Evolutionary conservation across 1,140 invertebrate species (phyloP), one percentile per base, ranked within the genome.

Genomic region (Achroia grisella): DNA sequence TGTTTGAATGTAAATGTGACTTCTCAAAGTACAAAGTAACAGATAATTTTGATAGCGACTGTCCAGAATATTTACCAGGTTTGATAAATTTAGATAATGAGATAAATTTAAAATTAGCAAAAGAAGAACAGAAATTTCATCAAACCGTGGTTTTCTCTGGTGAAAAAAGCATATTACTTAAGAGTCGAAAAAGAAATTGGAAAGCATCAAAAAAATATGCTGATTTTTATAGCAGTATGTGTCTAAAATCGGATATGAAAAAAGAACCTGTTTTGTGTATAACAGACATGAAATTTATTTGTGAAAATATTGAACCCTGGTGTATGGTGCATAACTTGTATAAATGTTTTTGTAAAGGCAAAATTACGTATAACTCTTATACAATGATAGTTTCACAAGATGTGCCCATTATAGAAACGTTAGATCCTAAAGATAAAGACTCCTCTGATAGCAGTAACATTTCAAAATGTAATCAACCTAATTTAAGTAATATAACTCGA

Each of bases 251-350:
- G 34, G 53, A 60, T 27, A 45, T 42, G 10, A 52, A 56, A 30
- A 29, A 33, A 11, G 50, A 64, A 33, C 56, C 47, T 48, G 11
- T 52, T 11, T 39, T 73, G 17, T 56, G 50, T 15, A 43, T 85
- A 13, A 15, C 56, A 8, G 51, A 48, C 4, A 35, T 45, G 28
- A 79, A 70, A 46, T 14, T 85, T 33, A 61, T 70, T 35, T 70
- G 53, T 55, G 23, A 58, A 29, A 80, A 83, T 51, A 46, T 82
- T 32, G 77, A 82, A 48, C 67, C 73, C 10, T 82, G 70, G 71
- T 85, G 81, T 45, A 78, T 82, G 73, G 65, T 81, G 32, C 81
- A 85, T 42, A 75, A 78, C 44, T 57, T 85, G 37, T 85, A 85
- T 43, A 85, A 73, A 54, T 85, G 81, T 66, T 85, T 85, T 64